Evolutionary conservation across 2,797 vertebrate genomes (phyloP).

Genomic region (Betta splendens): DNA sequence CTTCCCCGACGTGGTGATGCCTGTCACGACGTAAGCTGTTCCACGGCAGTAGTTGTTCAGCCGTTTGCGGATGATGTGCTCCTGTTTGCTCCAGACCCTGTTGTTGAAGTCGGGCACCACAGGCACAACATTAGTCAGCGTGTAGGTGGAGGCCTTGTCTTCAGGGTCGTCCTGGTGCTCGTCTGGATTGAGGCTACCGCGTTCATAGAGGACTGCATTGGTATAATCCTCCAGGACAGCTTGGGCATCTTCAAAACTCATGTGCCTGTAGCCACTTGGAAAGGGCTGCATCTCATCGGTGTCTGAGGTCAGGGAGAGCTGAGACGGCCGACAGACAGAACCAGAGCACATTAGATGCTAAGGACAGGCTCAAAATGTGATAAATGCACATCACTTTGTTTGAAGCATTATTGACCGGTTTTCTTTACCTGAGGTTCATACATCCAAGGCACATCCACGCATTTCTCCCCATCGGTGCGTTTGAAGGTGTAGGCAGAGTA

Average conservation of each 20-base stretch:
- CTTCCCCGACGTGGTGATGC: constrained; percentile 72
- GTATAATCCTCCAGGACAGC: constrained; percentile 75
- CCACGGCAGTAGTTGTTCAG: constrained; percentile 81
- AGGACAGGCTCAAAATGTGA: neutral
- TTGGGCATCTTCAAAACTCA: constrained; percentile 76
- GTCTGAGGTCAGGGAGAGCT: constrained; percentile 69
- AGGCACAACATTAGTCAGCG: constrained; percentile 79
- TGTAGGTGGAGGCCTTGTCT: constrained; percentile 80
- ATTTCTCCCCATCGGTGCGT: constrained; percentile 70
- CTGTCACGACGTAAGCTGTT: constrained; percentile 72
- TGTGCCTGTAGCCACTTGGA: constrained; percentile 61
- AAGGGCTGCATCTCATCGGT: constrained; percentile 80
- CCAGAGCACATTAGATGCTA: neutral
- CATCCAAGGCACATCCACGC: constrained; percentile 79
- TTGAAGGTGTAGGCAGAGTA: constrained; percentile 82
- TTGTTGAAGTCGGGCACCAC: constrained; percentile 55
- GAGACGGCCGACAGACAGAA: constrained; percentile 22
- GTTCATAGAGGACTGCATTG: constrained; percentile 71
- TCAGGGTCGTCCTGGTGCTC: constrained; percentile 69
- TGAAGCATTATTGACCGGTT: too few relatives aligned
- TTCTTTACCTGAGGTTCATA: constrained; percentile 79
- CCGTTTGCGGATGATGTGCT: constrained; percentile 67
- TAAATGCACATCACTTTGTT: neutral
- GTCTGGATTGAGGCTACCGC: constrained; percentile 72
- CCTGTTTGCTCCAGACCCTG: constrained; percentile 61